phyloP scores from a whole-genome alignment of 2,797 vertebrate genomes.

The Falco naumanni region DNA sequence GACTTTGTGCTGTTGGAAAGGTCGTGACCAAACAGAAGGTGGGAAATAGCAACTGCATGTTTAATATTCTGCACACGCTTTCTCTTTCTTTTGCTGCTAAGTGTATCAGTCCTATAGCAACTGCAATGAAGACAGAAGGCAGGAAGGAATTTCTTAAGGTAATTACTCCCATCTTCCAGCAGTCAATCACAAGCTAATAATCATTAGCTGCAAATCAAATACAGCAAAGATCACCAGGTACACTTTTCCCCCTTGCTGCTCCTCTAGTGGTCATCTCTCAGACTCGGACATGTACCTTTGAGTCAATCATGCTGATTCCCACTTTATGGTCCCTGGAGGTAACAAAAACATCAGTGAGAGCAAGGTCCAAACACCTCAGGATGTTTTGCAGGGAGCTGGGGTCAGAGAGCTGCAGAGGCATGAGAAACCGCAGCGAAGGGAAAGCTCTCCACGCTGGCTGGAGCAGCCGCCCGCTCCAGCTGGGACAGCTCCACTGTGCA shows the following conservation, averaged over 20 bases:
- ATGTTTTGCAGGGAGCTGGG: neutral
- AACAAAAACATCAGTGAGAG: neutral
- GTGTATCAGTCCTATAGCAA: neutral
- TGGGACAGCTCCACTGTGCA: neutral
- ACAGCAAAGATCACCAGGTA: neutral
- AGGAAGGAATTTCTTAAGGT: neutral
- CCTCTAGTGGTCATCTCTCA: neutral
- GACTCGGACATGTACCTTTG: neutral
- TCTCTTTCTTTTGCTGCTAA: neutral
- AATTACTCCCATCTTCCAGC: neutral
- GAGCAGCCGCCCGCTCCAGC: neutral
- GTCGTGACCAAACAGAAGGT: neutral
- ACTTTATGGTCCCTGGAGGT: neutral
- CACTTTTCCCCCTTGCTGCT: neutral
- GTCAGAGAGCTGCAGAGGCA: neutral
- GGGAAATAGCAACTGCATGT: neutral
- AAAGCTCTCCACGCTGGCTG: too few species aligned
- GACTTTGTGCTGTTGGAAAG: neutral
- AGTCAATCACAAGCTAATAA: neutral
- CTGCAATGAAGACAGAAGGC: neutral
- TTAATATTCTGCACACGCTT: neutral
- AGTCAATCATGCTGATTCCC: neutral
- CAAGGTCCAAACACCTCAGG: neutral
- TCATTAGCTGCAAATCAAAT: neutral
- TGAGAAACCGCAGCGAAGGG: rapidly evolving